These are phyloP conservation scores for Cygnus atratus DNA, from an alignment of 2,113 vertebrate genomes.

Conservation along the genomic window DNA sequence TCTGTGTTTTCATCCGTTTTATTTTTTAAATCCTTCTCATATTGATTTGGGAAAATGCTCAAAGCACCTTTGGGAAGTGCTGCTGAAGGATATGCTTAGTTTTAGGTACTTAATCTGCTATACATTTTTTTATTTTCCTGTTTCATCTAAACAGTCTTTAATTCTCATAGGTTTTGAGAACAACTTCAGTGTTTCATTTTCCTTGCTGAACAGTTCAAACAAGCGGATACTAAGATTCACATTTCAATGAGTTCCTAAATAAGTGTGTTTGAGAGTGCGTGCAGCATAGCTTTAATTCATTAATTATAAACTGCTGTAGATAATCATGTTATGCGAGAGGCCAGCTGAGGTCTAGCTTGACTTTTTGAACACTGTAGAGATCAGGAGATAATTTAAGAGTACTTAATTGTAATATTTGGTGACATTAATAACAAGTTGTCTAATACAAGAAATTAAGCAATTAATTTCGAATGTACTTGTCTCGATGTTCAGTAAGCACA, in stretches of 20 bases:
- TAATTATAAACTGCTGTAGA: constrained; percentile 27
- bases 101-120: neutral
- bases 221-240: neutral
- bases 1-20: neutral
- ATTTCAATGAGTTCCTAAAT: neutral
- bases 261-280: neutral
- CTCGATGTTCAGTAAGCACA: constrained; percentile 3
- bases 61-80: neutral
- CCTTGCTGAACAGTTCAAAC: neutral
- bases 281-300: neutral
- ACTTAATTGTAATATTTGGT: constrained; percentile 59
- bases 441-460: constrained; percentile 27
- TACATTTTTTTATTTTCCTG: neutral
- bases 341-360: neutral
- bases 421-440: constrained; percentile 52
- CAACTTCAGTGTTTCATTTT: neutral
- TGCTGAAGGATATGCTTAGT: neutral
- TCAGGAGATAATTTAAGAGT: constrained; percentile 55
- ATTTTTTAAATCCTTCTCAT: neutral
- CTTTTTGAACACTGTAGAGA: constrained; percentile 1
- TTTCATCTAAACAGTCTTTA: neutral
- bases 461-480: constrained; percentile 30
- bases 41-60: neutral
- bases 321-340: neutral
- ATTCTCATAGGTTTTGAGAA: neutral